phyloP scores from a whole-genome alignment of 2,888 invertebrate species.

The Eristalinus aeneus region DNA sequence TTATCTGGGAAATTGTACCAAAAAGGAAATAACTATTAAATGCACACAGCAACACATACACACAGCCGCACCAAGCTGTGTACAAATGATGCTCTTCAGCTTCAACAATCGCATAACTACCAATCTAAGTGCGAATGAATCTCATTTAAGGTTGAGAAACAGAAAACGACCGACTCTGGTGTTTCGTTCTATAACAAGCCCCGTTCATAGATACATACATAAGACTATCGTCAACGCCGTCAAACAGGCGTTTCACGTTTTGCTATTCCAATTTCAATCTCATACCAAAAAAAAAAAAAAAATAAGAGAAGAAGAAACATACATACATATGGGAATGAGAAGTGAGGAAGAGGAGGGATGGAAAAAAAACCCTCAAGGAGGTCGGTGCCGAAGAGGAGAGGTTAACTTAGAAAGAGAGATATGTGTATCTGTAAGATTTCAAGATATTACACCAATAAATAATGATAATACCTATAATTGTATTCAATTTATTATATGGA shows the following conservation, averaged over 20 bases:
- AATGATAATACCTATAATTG: conserved; percentile 81
- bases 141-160: conserved; percentile 65
- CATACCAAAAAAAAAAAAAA: conserved; percentile 21
- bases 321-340: too few species aligned
- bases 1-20: conserved; percentile 60
- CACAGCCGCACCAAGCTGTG: neutral
- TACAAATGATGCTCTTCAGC: neutral
- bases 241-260: conserved; percentile 51
- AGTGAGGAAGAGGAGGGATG: too few species aligned
- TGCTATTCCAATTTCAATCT: conserved; percentile 59
- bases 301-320: neutral
- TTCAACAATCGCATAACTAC: conserved; percentile 61
- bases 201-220: neutral
- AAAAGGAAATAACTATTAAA: conserved; percentile 66
- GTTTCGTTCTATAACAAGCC: conserved; percentile 22
- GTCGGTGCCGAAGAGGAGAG: neutral
- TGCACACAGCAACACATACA: conserved; percentile 14
- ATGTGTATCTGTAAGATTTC: conserved; percentile 66
- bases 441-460: conserved; percentile 77
- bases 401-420: conserved; percentile 28
- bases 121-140: conserved; percentile 71
- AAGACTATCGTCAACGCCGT: conserved; percentile 20
- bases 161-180: conserved; percentile 34
- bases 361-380: too few species aligned
- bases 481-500: conserved; percentile 80